Conservation (phyloP, 2,888 invertebrate genomes). For the Hypolimnas misippus region DNA sequence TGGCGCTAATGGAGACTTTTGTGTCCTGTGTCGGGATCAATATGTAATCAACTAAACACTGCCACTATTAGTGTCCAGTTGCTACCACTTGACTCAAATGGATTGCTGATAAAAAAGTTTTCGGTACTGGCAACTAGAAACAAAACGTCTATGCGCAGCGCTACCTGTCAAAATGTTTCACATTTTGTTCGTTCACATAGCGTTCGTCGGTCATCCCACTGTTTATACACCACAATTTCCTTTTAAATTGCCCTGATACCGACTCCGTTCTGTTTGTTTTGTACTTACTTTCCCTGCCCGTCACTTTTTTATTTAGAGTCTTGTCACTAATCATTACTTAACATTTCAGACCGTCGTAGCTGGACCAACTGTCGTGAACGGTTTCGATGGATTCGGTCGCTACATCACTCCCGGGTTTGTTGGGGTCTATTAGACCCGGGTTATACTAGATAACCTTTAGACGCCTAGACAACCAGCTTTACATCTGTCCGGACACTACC, state of each 20-base stretch:
- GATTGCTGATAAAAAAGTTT: too few relatives aligned
- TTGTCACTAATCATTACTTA: not conserved
- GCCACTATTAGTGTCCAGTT: too few relatives aligned
- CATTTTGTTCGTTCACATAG: not conserved
- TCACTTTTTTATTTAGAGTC: not conserved
- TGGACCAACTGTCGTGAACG: slow-evolving; percentile 73
- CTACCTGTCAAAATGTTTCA: slow-evolving; percentile 3
- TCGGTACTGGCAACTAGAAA: too few relatives aligned
- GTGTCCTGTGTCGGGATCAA: too few relatives aligned
- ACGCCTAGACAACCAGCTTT: slow-evolving; percentile 23
- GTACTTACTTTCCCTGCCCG: not conserved
- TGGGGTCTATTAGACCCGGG: slow-evolving; percentile 47
- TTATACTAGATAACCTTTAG: not conserved
- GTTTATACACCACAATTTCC: not conserved
- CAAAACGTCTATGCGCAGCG: too few relatives aligned
- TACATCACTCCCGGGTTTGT: slow-evolving; percentile 57
- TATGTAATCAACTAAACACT: too few relatives aligned
- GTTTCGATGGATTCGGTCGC: slow-evolving; percentile 47
- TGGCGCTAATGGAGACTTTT: too few relatives aligned
- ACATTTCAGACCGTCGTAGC: slow-evolving; percentile 67
- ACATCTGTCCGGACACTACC: slow-evolving; percentile 35
- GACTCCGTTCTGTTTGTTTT: not conserved
- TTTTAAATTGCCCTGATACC: not conserved
- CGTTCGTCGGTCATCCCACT: not conserved
- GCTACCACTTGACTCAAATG: too few relatives aligned